Evolutionary conservation across 1,140 invertebrate species (phyloP), one percentile per base, ranked within the genome.

Genomic region (Drosophila repleta): DNA sequence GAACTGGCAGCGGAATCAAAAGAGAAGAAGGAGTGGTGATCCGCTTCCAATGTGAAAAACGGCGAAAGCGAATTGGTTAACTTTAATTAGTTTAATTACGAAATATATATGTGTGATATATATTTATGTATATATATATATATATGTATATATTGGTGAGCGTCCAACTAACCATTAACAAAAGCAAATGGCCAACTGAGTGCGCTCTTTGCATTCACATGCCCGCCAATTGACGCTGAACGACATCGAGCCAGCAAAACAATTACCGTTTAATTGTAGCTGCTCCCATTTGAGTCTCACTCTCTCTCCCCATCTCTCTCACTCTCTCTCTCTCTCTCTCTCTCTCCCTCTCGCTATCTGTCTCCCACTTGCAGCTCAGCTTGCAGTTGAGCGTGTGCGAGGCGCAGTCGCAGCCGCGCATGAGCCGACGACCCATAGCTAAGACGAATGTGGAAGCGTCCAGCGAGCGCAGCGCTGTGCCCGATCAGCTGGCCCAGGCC

Each of bases 61-160:
- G 83, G 83, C 79, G 83, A 88, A 88, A 88, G 84, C 69, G 69
- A 83, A 76, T 76, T 64, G 52, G 49, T 69, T 79, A 68, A 79
- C 74, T 72, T 79, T 88, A 87, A 88, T 88, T 88, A 83, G 65
- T 74, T 89, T 87, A 88, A 88, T 87, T 82, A 68, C 66, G 39
- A 77, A 66, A 66, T 49, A 64, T 48, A 32, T 39, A 71, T n/a
- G n/a, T n/a, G 18, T 24, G 18, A 21, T 63, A 43, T 26, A 55
- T 29, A 18, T 52, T 46, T 68, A 62, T 53, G 32, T 51, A 35
- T 43, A 17, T 29, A 17, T 6, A 35, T 35, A 6, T 35, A 35
- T 35, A 6, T 35, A 35, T 43, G 15, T 43, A 17, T 15, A 7
- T 8, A 43, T 43, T 15, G 15, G 15, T 56, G 41, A 35, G 67